Evolutionary conservation across 2,113 vertebrate genomes (phyloP), one percentile per base, ranked within the genome.

Genomic region (Camelus dromedarius): DNA sequence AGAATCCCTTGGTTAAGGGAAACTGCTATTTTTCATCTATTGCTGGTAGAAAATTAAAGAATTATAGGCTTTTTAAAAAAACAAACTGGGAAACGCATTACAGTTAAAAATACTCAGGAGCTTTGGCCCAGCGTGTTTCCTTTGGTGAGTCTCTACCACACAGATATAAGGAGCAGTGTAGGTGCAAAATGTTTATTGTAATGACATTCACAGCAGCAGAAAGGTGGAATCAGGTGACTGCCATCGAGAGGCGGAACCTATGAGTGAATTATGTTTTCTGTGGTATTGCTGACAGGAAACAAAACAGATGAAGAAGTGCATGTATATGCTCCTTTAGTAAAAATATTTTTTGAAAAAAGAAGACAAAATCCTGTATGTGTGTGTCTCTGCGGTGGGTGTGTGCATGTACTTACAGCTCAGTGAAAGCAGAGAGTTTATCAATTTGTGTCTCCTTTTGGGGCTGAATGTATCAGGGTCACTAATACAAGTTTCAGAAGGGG

Each of bases 21-120:
- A 84, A 80, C 56, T 91, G 32, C 16, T 81, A 5, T 67, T 91
- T 81, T 6, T 76, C n/a, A 72, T 20, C 22, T 11, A 46, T 58
- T 89, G 24, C 38, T 96, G 80, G 6, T 82, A 72, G 28, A 82
- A 96, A 95, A 95, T 54, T 80, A 50, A 81, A 52, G 28, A 86
- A 20, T 60, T 82, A 10, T 38, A 82, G 18, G 20, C 7, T 82
- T 89, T 64, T 54, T 10, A 8, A 76, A 84, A 85, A 79, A 64
- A 24, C 50, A 52, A 73, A 50, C 28, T 73, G 16, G 66, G 84
- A 86, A 91, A 67, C 58, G 14, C 58, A 26, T 38, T 91, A 60
- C 19, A 22, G 38, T 83, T 70, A 79, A 82, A 86, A 70, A 9
- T 56, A 58, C 46, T 70, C 22, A 30, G 54, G 67, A 66, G 46